A percentile compares a stretch with the other conserved stretches of the same genome.
These are phyloP conservation scores for Pyralis farinalis DNA, from an alignment of 2,888 invertebrate genomes.

Conservation along the genomic window DNA sequence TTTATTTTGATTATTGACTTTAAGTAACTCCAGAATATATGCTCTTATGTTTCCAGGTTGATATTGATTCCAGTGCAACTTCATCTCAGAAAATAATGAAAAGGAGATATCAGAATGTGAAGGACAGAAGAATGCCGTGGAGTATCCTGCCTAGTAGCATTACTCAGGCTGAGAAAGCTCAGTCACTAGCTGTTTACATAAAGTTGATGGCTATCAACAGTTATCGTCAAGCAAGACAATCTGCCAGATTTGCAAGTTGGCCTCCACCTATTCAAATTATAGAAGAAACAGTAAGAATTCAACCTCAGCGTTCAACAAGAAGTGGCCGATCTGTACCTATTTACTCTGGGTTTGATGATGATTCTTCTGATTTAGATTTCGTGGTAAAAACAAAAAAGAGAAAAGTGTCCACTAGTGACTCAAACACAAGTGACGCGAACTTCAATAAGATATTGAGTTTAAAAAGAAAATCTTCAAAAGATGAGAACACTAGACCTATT, in stretches of 20 bases:
- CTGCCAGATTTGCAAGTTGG: constrained; percentile 57
- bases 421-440: constrained; percentile 39
- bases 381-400: constrained; percentile 61
- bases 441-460: constrained; percentile 58
- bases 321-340: constrained; percentile 67
- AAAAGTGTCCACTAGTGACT: constrained; percentile 56
- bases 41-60: constrained; percentile 30
- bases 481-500: constrained; percentile 48
- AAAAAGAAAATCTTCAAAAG: constrained; percentile 62
- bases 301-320: constrained; percentile 61
- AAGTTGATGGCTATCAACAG: constrained; percentile 68
- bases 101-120: constrained; percentile 59
- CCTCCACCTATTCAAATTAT: constrained; percentile 67
- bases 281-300: constrained; percentile 57
- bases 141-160: constrained; percentile 55
- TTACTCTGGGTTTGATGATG: constrained; percentile 69
- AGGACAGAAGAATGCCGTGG: constrained; percentile 72
- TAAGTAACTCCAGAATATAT: no score
- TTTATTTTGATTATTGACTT: no score
- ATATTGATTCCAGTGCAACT: constrained; percentile 26
- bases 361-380: constrained; percentile 66
- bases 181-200: constrained; percentile 62
- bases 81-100: constrained; percentile 48
- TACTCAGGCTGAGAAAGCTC: constrained; percentile 61
- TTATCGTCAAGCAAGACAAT: constrained; percentile 61